phyloP scores from a whole-genome alignment of 2,797 vertebrate genomes.

The Tarsius wallacei region DNA sequence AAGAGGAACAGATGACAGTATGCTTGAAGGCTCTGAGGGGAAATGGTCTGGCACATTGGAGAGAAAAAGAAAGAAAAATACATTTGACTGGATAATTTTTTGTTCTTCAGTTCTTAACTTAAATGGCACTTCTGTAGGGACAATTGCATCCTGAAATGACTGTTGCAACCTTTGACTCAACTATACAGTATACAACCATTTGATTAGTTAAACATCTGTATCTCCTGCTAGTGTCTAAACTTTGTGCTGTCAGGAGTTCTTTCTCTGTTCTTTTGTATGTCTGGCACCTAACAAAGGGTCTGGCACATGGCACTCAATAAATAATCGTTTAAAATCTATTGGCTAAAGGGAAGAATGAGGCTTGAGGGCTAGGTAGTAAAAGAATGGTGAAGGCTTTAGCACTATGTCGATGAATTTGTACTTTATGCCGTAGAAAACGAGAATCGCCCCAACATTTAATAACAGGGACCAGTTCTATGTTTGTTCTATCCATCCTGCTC shows the following conservation, averaged over 20 bases:
- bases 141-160: not conserved
- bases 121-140: not conserved
- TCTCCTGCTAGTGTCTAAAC: not conserved
- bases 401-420: not conserved
- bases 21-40: too few relatives aligned
- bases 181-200: not conserved
- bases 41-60: too few relatives aligned
- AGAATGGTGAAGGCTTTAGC: not conserved
- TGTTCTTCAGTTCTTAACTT: slow-evolving; percentile 2
- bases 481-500: slow-evolving; percentile 10
- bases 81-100: not conserved
- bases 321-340: slow-evolving; percentile 22
- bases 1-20: too few relatives aligned
- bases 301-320: not conserved
- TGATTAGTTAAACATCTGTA: not conserved
- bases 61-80: too few relatives aligned
- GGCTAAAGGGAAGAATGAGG: not conserved
- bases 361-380: not conserved
- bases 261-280: not conserved
- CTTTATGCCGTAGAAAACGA: not conserved
- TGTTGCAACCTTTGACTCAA: not conserved
- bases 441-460: not conserved
- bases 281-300: not conserved
- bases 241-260: not conserved
- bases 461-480: not conserved